Evolutionary conservation across 53 echinoderm and acorn worm genomes (phyloP).

Genomic region (Mesocentrotus franciscanus): DNA sequence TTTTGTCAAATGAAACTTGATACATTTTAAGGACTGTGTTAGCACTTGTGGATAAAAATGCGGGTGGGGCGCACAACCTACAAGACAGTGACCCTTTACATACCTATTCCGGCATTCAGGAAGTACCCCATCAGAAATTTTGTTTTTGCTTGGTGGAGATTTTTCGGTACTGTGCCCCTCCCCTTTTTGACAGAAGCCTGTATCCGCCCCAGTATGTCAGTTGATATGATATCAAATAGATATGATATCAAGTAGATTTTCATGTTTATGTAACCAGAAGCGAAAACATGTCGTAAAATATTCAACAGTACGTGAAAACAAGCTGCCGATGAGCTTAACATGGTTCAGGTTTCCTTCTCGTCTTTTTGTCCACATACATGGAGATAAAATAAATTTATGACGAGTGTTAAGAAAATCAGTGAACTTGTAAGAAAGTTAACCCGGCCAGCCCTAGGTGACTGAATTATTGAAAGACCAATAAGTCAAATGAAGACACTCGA

Average conservation of each 20-base stretch:
- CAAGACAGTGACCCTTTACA: too few relatives aligned
- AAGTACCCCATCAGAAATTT: too few relatives aligned
- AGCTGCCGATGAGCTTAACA: background rate
- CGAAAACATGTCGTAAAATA: background rate
- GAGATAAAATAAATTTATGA: background rate
- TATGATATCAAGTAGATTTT: background rate
- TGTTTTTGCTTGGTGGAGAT: too few relatives aligned
- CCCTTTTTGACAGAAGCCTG: too few relatives aligned
- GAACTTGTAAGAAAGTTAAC: background rate
- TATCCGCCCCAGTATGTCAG: too few relatives aligned
- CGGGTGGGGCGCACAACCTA: too few relatives aligned
- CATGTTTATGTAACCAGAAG: conserved; percentile 17
- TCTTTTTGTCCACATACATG: background rate
- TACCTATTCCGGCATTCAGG: too few relatives aligned
- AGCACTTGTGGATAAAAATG: too few relatives aligned
- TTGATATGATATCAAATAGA: background rate
- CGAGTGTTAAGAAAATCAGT: background rate
- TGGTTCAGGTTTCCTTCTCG: background rate
- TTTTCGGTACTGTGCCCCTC: too few relatives aligned
- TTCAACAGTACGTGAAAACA: background rate
- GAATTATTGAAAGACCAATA: background rate
- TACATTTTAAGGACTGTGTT: too few relatives aligned
- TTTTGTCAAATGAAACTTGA: too few relatives aligned
- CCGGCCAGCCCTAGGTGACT: too few relatives aligned
- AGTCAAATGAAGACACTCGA: background rate